Evolutionary conservation across 2,888 invertebrate genomes (phyloP).

Genomic region (Crepidodera aurea): DNA sequence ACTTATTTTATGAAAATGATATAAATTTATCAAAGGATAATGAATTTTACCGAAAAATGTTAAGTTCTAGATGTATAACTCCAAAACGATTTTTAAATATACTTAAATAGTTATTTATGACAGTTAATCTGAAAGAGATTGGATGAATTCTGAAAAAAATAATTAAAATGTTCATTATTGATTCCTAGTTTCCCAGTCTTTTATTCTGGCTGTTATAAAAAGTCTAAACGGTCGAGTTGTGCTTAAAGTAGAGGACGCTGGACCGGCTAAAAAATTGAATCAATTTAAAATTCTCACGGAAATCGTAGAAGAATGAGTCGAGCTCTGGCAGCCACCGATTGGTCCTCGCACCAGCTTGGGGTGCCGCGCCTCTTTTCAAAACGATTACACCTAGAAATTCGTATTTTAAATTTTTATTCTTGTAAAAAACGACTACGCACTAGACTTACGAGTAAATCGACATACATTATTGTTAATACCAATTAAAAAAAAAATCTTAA

Average conservation of each 20-base stretch:
- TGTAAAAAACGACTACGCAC: slow-evolving; percentile 59
- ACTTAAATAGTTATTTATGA: too few species aligned
- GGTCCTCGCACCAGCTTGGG: slow-evolving; percentile 62
- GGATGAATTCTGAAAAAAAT: too few species aligned
- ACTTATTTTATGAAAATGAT: too few species aligned
- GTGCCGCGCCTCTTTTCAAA: slow-evolving; percentile 58
- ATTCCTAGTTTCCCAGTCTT: too few species aligned
- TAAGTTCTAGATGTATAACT: too few species aligned
- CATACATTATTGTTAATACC: slow-evolving; percentile 54
- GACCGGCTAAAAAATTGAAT: slow-evolving; percentile 41
- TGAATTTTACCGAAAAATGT: too few species aligned
- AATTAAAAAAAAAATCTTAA: slow-evolving; percentile 43
- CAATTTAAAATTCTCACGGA: slow-evolving; percentile 31
- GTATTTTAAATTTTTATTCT: slow-evolving; percentile 51
- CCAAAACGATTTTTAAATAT: too few species aligned
- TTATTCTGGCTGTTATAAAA: not conserved
- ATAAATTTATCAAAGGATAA: too few species aligned
- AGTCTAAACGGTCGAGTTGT: slow-evolving; percentile 15
- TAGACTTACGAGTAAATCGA: slow-evolving; percentile 58
- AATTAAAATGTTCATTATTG: too few species aligned
- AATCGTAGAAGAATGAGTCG: slow-evolving; percentile 46
- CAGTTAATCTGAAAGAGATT: too few species aligned
- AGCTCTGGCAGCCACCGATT: slow-evolving; percentile 55
- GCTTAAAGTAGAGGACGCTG: slow-evolving; percentile 43
- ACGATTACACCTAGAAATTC: slow-evolving; percentile 56